phyloP scores from a whole-genome alignment of 2,113 vertebrate genomes.

The Rattus norvegicus region DNA sequence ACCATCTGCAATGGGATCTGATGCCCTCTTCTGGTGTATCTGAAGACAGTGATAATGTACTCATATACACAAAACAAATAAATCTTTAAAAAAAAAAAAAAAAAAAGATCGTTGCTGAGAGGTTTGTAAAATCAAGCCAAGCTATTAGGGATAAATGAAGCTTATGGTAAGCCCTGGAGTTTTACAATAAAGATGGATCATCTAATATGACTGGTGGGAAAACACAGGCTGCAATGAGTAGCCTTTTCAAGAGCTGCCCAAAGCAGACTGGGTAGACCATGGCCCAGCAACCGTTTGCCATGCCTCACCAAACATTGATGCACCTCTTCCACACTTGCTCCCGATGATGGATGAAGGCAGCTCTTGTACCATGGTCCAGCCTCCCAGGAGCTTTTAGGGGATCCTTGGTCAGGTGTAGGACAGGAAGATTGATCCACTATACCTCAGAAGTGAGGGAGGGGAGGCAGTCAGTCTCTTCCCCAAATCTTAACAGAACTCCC shows the following conservation, averaged over 20 bases:
- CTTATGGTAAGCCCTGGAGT: not conserved
- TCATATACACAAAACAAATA: no score
- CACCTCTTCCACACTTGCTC: constrained; percentile 96
- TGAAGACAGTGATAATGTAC: no score
- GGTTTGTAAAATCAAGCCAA: not conserved
- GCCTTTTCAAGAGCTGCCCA: not conserved
- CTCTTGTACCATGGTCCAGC: constrained; percentile 91
- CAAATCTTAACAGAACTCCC: not conserved
- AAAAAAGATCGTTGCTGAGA: not conserved
- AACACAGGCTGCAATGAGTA: not conserved
- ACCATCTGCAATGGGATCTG: no score
- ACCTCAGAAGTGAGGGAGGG: not conserved
- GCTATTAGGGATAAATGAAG: constrained; percentile 5
- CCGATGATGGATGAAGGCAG: constrained; percentile 93
- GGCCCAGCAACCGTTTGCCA: not conserved
- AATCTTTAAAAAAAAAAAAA: no score
- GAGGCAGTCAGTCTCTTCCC: constrained; percentile 16
- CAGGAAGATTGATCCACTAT: constrained; percentile 90
- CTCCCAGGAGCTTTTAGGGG: constrained; percentile 91
- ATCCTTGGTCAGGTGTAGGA: constrained; percentile 90
- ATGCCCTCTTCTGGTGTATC: no score
- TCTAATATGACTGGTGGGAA: not conserved
- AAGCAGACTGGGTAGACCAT: not conserved
- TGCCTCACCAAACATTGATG: constrained; percentile 91
- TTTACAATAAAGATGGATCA: not conserved